Evolutionary conservation across 2,888 invertebrate species (phyloP).

Genomic region (Corbicula japonica): DNA sequence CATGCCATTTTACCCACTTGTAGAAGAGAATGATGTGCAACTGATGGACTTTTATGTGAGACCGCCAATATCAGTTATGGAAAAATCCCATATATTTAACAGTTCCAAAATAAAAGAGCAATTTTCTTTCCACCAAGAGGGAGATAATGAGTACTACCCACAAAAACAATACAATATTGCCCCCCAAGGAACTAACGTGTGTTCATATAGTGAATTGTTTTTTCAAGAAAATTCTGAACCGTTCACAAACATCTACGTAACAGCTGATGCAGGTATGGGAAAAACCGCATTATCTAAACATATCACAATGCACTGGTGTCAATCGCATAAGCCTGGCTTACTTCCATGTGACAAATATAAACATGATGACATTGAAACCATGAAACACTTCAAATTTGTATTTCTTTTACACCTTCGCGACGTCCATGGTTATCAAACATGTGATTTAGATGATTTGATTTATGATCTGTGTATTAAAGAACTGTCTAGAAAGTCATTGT

Average conservation of each 20-base stretch:
- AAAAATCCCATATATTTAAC: no score
- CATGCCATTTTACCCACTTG: not conserved
- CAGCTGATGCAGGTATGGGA: slow-evolving; percentile 9
- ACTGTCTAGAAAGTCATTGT: not conserved
- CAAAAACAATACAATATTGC: no score
- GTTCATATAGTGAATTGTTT: slow-evolving; percentile 4
- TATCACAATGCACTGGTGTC: not conserved
- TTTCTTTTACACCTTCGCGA: not conserved
- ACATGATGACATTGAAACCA: not conserved
- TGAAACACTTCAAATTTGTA: not conserved
- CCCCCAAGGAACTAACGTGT: not conserved
- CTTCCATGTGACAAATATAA: not conserved
- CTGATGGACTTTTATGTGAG: not conserved
- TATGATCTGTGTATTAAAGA: no score
- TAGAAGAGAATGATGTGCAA: slow-evolving; percentile 4
- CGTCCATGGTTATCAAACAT: no score
- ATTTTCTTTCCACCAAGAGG: no score
- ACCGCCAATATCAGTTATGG: no score
- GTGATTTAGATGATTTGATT: no score
- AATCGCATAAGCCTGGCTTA: no score
- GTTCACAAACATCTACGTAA: slow-evolving; percentile 12
- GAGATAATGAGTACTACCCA: no score
- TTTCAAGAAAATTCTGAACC: not conserved
- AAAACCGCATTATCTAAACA: slow-evolving; percentile 1
- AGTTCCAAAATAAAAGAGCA: not conserved